Percentiles rank a stretch among this genome's conserved stretches.
phyloP scores from a whole-genome alignment of 2,888 invertebrate genomes.

The Cheilosia variabilis region DNA sequence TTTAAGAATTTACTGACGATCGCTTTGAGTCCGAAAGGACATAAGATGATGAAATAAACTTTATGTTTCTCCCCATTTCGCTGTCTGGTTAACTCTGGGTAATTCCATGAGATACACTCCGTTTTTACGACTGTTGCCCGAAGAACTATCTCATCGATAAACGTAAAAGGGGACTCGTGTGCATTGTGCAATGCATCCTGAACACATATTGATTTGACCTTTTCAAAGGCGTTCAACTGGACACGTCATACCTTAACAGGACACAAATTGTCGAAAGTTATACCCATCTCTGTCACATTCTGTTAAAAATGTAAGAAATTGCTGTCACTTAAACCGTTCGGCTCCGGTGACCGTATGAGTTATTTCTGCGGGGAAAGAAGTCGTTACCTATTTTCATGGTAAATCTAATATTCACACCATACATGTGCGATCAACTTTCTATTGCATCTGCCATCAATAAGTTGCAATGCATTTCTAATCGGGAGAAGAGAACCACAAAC shows the following conservation, averaged over 20 bases:
- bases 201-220: conserved; percentile 53
- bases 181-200: conserved; percentile 11
- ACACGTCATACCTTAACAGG: conserved; percentile 38
- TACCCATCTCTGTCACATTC: conserved; percentile 21
- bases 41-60: conserved; percentile 60
- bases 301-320: conserved; percentile 52
- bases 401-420: background rate
- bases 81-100: conserved; percentile 15
- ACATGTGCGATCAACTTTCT: conserved; percentile 54
- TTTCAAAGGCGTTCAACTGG: background rate
- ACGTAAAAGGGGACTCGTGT: background rate
- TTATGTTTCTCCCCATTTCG: conserved; percentile 26
- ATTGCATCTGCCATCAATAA: conserved; percentile 68
- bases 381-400: background rate
- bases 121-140: conserved; percentile 17
- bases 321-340: conserved; percentile 54
- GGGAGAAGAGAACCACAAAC: conserved; percentile 22
- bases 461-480: conserved; percentile 61
- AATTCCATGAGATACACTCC: conserved; percentile 4
- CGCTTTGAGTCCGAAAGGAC: conserved; percentile 20
- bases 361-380: background rate
- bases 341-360: conserved; percentile 35
- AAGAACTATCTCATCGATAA: conserved; percentile 15
- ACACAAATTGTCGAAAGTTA: conserved; percentile 27
- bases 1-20: conserved; percentile 65